Conservation (phyloP, 2,797 vertebrate genomes). For the Champsocephalus gunnari region DNA sequence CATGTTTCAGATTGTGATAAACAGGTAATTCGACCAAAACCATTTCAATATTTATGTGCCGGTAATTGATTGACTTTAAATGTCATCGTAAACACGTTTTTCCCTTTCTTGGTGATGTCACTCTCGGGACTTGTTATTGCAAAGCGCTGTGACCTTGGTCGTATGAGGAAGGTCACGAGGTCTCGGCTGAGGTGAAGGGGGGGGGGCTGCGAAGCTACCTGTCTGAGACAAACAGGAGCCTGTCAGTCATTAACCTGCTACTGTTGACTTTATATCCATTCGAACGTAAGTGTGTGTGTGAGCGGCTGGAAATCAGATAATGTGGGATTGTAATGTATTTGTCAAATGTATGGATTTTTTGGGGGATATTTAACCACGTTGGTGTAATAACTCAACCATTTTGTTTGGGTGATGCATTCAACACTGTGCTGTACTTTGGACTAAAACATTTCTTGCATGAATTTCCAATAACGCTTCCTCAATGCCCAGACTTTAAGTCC, state of each 20-base stretch:
- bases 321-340: too few species aligned
- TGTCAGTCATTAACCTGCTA: constrained; percentile 47
- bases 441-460: background rate
- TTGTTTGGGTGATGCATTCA: too few species aligned
- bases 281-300: background rate
- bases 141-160: background rate
- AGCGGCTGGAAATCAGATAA: constrained; percentile 4
- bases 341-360: too few species aligned
- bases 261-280: constrained; percentile 40
- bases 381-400: too few species aligned
- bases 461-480: background rate
- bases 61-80: background rate
- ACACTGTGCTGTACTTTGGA: too few species aligned
- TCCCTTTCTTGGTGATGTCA: background rate
- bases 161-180: constrained; percentile 14
- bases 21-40: background rate
- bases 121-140: background rate
- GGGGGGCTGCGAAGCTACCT: background rate
- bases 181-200: constrained; percentile 29
- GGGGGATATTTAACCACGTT: too few species aligned
- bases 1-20: background rate
- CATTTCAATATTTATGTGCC: background rate
- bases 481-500: background rate
- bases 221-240: constrained; percentile 30
- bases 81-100: background rate